Base-by-base conservation (phyloP, 1,140 invertebrate genomes). In the Prorops nasuta region DNA sequence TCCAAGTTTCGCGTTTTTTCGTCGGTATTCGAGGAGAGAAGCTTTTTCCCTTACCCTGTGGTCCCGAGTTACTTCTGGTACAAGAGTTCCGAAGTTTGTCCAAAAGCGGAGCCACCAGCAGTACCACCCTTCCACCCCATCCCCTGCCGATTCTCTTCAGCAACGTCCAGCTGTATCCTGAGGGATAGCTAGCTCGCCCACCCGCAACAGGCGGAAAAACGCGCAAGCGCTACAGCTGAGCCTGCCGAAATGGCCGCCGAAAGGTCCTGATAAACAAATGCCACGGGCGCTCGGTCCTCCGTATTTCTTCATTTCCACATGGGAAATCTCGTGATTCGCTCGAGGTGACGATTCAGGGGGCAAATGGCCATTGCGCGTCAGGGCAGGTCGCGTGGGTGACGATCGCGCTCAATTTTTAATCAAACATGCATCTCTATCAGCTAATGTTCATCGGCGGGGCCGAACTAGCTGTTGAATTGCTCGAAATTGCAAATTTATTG, bases 361-460 rank as follows among this genome's bases (percentile, higher is more conserved):
- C n/a, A n/a, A n/a, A n/a, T n/a, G n/a, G n/a, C n/a, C n/a, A n/a
- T n/a, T n/a, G n/a, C n/a, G n/a, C n/a, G n/a, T n/a, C n/a, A n/a
- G n/a, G n/a, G n/a, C n/a, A n/a, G n/a, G n/a, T n/a, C n/a, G n/a
- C n/a, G n/a, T n/a, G n/a, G n/a, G n/a, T n/a, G n/a, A n/a, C n/a
- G n/a, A n/a, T n/a, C n/a, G n/a, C n/a, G n/a, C n/a, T n/a, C n/a
- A 12, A 36, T 49, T 35, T 22, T 35, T 34, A 37, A 12, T 20
- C 21, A 21, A 51, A 53, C 12, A 71, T 69, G 67, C 60, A 55
- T 34, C 37, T 62, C 35, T 63, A 45, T 44, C 59, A 69, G 44
- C 51, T 71, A 31, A 60, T 66, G 50, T 63, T 68, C 31, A 38
- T 69, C 43, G 60, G 60, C 32, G 60, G 72, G 22, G 54, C 62